Evolutionary conservation across 1,140 invertebrate species (phyloP).

Genomic region (Leptinotarsa undecemlineata): DNA sequence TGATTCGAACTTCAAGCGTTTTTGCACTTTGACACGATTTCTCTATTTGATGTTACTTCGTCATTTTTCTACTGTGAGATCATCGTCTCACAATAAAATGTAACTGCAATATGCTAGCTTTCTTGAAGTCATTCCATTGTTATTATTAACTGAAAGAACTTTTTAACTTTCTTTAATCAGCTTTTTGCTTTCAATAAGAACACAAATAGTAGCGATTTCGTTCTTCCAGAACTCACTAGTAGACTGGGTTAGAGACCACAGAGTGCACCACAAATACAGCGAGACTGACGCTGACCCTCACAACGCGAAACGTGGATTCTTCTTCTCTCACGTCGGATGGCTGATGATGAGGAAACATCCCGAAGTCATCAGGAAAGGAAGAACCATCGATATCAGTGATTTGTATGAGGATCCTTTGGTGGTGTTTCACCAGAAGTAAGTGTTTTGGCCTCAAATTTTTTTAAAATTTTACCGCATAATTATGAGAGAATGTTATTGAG

Average conservation of each 20-base stretch:
- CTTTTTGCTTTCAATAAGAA: too few relatives aligned
- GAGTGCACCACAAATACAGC: conserved; percentile 90
- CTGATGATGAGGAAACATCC: conserved; percentile 70
- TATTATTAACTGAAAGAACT: too few relatives aligned
- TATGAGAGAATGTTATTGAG: too few relatives aligned
- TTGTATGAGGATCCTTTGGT: conserved; percentile 66
- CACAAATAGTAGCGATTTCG: conserved; percentile 56
- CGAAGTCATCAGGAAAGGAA: conserved; percentile 66
- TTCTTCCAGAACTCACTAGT: conserved; percentile 68
- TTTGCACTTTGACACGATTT: too few relatives aligned
- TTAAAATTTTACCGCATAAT: too few relatives aligned
- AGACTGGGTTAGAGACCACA: conserved; percentile 82
- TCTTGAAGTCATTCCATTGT: neutral
- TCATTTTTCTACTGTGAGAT: too few relatives aligned
- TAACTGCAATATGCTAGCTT: neutral
- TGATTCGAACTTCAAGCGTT: neutral
- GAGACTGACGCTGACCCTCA: conserved; percentile 64
- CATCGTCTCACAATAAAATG: too few relatives aligned
- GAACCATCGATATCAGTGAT: conserved; percentile 66
- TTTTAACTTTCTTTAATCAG: too few relatives aligned
- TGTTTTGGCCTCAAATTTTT: neutral
- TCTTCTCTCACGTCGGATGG: conserved; percentile 78
- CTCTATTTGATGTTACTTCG: too few relatives aligned
- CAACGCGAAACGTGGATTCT: conserved; percentile 75
- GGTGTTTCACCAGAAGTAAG: conserved; percentile 65